These are phyloP conservation scores for Cryptocephalus primarius DNA, from an alignment of 2,888 invertebrate genomes.

Conservation along the genomic window DNA sequence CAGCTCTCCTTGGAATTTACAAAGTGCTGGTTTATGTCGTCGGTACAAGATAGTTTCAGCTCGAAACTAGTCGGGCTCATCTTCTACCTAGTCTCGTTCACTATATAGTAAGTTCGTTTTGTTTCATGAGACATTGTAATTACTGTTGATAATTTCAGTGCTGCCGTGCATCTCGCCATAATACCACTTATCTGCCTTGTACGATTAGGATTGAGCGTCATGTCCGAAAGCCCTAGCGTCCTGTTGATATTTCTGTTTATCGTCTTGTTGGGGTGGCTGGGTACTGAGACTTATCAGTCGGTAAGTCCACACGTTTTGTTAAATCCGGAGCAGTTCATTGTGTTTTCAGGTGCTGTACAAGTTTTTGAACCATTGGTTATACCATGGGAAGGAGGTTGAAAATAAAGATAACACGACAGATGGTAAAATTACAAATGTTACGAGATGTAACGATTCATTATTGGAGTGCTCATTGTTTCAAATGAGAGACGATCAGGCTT, in stretches of 20 bases:
- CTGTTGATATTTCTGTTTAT: constrained; percentile 10
- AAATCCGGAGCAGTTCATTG: neutral
- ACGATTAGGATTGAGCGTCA: constrained; percentile 11
- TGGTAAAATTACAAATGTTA: neutral
- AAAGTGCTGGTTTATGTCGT: constrained; percentile 11
- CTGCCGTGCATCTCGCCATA: constrained; percentile 11
- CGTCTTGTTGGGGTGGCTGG: constrained; percentile 13
- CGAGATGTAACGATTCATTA: constrained; percentile 9
- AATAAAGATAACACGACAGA: neutral
- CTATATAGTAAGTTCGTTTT: constrained; percentile 12
- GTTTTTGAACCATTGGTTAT: constrained; percentile 15
- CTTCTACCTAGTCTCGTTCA: constrained; percentile 10
- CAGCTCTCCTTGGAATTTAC: constrained; percentile 14
- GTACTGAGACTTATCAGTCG: constrained; percentile 16
- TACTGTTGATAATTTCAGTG: constrained; percentile 10
- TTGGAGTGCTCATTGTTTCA: constrained; percentile 19
- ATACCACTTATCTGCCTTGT: constrained; percentile 16
- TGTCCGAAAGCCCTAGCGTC: constrained; percentile 11
- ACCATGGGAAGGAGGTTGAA: constrained; percentile 10
- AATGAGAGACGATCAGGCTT: constrained; percentile 17
- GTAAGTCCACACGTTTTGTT: constrained; percentile 12
- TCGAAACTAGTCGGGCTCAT: constrained; percentile 5
- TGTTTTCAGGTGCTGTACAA: constrained; percentile 15
- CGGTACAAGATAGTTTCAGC: constrained; percentile 7
- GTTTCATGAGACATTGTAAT: too few species aligned